A percentile compares a stretch with the other conserved stretches of the same genome.
phyloP scores from a whole-genome alignment of 2,888 invertebrate genomes.

The Helleia helle region DNA sequence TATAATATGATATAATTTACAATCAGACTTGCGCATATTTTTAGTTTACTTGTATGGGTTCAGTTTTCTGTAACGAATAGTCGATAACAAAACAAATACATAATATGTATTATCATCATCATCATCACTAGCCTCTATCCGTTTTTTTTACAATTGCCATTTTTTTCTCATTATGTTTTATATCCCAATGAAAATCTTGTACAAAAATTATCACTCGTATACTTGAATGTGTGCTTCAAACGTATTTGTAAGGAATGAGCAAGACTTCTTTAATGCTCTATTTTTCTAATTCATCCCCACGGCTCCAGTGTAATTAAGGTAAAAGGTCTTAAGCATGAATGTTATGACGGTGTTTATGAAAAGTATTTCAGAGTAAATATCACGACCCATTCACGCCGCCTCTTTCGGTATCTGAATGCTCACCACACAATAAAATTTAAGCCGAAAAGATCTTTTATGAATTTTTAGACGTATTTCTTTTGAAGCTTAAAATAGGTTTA shows the following conservation, averaged over 20 bases:
- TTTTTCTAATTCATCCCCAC: slow-evolving; percentile 61
- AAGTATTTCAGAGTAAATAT: slow-evolving; percentile 55
- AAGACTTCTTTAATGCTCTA: slow-evolving; percentile 64
- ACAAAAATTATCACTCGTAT: no score
- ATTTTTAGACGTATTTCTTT: slow-evolving; percentile 25
- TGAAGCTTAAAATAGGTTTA: slow-evolving; percentile 3
- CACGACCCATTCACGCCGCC: slow-evolving; percentile 44
- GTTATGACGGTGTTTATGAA: slow-evolving; percentile 72
- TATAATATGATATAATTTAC: no score
- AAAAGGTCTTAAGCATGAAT: slow-evolving; percentile 70
- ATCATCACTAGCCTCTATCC: no score
- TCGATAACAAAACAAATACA: no score
- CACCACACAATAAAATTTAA: slow-evolving; percentile 57
- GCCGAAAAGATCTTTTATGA: slow-evolving; percentile 37
- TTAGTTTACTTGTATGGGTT: no score
- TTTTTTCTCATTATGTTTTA: no score
- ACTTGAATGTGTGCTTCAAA: background rate
- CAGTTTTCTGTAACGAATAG: no score
- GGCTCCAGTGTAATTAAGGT: slow-evolving; percentile 59
- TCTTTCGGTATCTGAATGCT: slow-evolving; percentile 47
- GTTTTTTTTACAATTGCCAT: no score
- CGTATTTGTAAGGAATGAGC: slow-evolving; percentile 48
- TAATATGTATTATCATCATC: no score
- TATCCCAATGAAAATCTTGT: no score
- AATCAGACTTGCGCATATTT: no score